These are phyloP conservation scores for Myripristis jacobus DNA, from an alignment of 2,797 vertebrate species.

Conservation along the genomic window DNA sequence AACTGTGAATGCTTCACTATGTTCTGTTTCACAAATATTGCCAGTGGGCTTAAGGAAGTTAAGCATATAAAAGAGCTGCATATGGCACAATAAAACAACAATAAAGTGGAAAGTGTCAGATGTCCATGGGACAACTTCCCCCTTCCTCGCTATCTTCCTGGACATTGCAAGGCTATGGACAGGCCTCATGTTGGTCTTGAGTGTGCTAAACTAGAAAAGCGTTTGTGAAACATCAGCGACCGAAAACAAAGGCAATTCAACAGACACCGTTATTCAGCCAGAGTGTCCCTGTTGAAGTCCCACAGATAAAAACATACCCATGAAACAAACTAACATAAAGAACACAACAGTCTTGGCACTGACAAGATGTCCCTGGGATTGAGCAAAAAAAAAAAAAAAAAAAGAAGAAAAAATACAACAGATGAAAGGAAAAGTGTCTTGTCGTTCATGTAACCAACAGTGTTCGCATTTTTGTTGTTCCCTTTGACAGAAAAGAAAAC, in stretches of 20 bases:
- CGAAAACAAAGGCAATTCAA: slow-evolving; percentile 62
- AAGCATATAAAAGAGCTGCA: slow-evolving; percentile 85
- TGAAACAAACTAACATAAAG: slow-evolving; percentile 62
- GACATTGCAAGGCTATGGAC: slow-evolving; percentile 75
- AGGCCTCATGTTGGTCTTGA: slow-evolving; percentile 79
- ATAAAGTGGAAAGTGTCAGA: slow-evolving; percentile 81
- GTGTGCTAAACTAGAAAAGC: slow-evolving; percentile 58
- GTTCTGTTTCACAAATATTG: slow-evolving; percentile 82
- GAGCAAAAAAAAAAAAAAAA: slow-evolving; percentile 57
- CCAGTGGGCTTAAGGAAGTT: slow-evolving; percentile 84
- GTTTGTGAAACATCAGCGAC: slow-evolving; percentile 60
- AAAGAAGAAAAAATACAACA: slow-evolving; percentile 41
- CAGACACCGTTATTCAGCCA: slow-evolving; percentile 9
- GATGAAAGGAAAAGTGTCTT: slow-evolving; percentile 51
- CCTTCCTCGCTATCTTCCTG: slow-evolving; percentile 68
- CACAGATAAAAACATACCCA: slow-evolving; percentile 57
- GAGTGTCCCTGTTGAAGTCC: slow-evolving; percentile 63
- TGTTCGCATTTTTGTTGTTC: slow-evolving; percentile 67
- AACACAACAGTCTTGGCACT: slow-evolving; percentile 82
- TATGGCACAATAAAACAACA: slow-evolving; percentile 89
- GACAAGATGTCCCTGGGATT: slow-evolving; percentile 74
- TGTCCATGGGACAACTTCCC: slow-evolving; percentile 79
- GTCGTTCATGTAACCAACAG: slow-evolving; percentile 60
- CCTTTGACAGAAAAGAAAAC: slow-evolving; percentile 71
- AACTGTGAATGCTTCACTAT: slow-evolving; percentile 85